phyloP scores from a whole-genome alignment of 2,888 invertebrate species.

The Ennomos quercinarius region DNA sequence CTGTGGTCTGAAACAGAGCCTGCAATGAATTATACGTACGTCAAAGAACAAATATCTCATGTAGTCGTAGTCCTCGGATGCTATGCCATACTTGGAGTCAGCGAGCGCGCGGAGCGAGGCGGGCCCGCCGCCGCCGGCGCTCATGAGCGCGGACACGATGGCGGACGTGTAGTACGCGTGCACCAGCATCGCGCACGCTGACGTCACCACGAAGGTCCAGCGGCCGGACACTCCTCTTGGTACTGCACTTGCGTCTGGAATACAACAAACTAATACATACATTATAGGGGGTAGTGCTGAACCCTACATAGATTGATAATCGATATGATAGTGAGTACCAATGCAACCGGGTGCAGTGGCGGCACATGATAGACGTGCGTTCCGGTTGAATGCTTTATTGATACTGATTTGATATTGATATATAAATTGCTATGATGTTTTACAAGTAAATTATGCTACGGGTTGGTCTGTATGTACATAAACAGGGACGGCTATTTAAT shows the following conservation, averaged over 20 bases:
- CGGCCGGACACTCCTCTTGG: slow-evolving; percentile 67
- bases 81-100: slow-evolving; percentile 70
- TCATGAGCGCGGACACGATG: slow-evolving; percentile 73
- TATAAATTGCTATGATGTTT: too few species aligned
- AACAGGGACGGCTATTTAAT: too few species aligned
- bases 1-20: too few species aligned
- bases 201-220: slow-evolving; percentile 67
- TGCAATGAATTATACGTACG: slow-evolving; percentile 49
- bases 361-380: too few species aligned
- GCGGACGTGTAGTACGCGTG: slow-evolving; percentile 78
- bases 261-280: neutral
- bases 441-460: too few species aligned
- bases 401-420: too few species aligned
- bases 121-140: slow-evolving; percentile 64
- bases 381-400: too few species aligned
- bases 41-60: slow-evolving; percentile 67
- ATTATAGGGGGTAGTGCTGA: too few species aligned
- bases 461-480: too few species aligned
- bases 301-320: too few species aligned
- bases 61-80: slow-evolving; percentile 68
- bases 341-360: too few species aligned
- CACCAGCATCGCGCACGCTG: slow-evolving; percentile 70
- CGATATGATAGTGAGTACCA: too few species aligned
- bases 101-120: slow-evolving; percentile 60
- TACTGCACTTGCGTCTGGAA: slow-evolving; percentile 69